Evolutionary conservation across 2,888 invertebrate species (phyloP), one percentile per base, ranked within the genome.

Genomic region (Stenotaenia linearis): DNA sequence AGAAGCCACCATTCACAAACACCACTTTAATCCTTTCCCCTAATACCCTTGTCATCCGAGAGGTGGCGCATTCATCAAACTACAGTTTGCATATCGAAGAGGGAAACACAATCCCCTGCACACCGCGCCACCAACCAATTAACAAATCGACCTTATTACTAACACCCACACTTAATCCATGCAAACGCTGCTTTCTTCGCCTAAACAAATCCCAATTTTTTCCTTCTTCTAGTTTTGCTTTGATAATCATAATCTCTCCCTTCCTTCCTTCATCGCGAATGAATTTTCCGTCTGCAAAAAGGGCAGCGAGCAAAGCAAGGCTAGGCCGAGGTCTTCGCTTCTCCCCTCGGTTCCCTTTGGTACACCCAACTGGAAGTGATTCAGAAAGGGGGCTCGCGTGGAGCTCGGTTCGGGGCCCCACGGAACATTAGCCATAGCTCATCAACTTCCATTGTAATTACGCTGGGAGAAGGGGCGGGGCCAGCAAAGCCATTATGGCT

Each of bases 401-500:
- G 45, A 35, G 75, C 37, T 69, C 23, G 28, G 69, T 69, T 69
- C 28, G 69, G 69, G 69, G 78, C 74, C 75, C 75, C 77, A 79
- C 76, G 80, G 79, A 80, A 80, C 80, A 80, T 80, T 80, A 80
- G 79, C 77, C 79, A 76, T 78, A 80, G 75, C 80, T 80, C 80
- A 80, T 80, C 80, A 80, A 80, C 79, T 78, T 79, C 80, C 80
- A 80, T 79, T 80, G 80, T 80, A 80, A 80, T 80, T 80, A 80
- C 79, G 79, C 23, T 56, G 40, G 77, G 32, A 69, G 77, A 78
- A 69, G 78, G 79, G 80, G 80, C 80, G 79, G 79, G 77, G 79
- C 79, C 80, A 75, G 78, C 79, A 37, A 80, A 80, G 80, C 80
- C 79, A 80, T 80, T 80, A 80, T 78, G 69, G 76, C 80, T 80